phyloP scores from a whole-genome alignment of 2,888 invertebrate species.

The Hirtodrosophila cameraria region DNA sequence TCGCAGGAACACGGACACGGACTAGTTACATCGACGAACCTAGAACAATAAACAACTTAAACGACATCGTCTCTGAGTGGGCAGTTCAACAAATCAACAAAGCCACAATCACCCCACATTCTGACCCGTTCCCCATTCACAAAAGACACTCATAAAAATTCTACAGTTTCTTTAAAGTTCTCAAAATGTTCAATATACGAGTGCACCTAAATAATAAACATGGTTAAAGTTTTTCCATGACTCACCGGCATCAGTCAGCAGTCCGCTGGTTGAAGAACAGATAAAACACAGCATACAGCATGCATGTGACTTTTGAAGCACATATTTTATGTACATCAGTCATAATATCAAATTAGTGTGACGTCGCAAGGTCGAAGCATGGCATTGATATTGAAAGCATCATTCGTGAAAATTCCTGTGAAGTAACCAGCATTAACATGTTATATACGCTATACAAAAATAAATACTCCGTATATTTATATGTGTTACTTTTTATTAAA shows the following conservation, averaged over 20 bases:
- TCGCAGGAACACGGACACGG: slow-evolving; percentile 14
- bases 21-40: slow-evolving; percentile 17
- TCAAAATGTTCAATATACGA: slow-evolving; percentile 34
- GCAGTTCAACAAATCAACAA: slow-evolving; percentile 43
- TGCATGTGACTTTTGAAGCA: slow-evolving; percentile 29
- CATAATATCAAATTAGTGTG: slow-evolving; percentile 35
- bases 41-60: slow-evolving; percentile 60
- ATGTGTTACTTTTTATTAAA: slow-evolving; percentile 30
- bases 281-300: slow-evolving; percentile 35
- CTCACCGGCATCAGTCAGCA: slow-evolving; percentile 17
- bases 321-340: slow-evolving; percentile 2
- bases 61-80: slow-evolving; percentile 58
- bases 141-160: slow-evolving; percentile 15
- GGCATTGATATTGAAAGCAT: slow-evolving; percentile 47
- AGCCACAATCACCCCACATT: slow-evolving; percentile 17
- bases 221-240: slow-evolving; percentile 30
- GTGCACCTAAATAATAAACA: slow-evolving; percentile 12
- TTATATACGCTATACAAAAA: slow-evolving; percentile 18
- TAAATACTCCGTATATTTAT: slow-evolving; percentile 31
- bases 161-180: slow-evolving; percentile 16
- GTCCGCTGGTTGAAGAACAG: slow-evolving; percentile 47
- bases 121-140: slow-evolving; percentile 11
- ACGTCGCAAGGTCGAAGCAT: slow-evolving; percentile 67
- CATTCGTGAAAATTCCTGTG: slow-evolving; percentile 68
- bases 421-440: slow-evolving; percentile 32